Percentiles rank a stretch among this genome's conserved stretches.
Evolutionary conservation across 2,888 invertebrate species (phyloP).

Genomic region (Drosophila recens): DNA sequence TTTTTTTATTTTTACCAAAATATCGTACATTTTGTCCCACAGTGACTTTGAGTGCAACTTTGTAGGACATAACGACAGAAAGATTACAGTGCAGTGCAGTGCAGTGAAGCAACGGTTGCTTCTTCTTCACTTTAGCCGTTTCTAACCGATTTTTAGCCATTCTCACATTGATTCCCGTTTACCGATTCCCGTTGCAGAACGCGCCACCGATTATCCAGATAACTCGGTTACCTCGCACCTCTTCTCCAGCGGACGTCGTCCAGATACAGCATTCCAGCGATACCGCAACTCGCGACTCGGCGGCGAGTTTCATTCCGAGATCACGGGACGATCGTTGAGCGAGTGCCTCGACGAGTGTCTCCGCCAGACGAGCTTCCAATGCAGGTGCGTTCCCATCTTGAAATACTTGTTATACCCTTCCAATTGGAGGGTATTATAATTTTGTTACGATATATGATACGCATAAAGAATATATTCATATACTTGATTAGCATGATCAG

Average conservation of each 20-base stretch:
- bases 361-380: slow-evolving; percentile 95
- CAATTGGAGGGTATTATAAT: neutral
- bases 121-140: slow-evolving; percentile 9
- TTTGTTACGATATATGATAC: neutral
- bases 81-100: slow-evolving; percentile 58
- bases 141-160: slow-evolving; percentile 8
- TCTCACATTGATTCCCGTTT: slow-evolving; percentile 76
- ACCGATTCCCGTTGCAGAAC: slow-evolving; percentile 87
- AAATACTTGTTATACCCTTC: slow-evolving; percentile 36
- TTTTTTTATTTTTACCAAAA: too few species aligned
- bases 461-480: too few species aligned
- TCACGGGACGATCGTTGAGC: slow-evolving; percentile 93
- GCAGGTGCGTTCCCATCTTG: slow-evolving; percentile 85
- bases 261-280: slow-evolving; percentile 93
- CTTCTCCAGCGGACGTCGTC: slow-evolving; percentile 92
- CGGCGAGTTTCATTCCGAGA: slow-evolving; percentile 95
- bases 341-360: slow-evolving; percentile 96
- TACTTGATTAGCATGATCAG: neutral
- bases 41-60: slow-evolving; percentile 15
- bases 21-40: too few species aligned
- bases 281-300: slow-evolving; percentile 94
- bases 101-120: slow-evolving; percentile 62
- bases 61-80: slow-evolving; percentile 59
- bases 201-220: slow-evolving; percentile 95
- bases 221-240: slow-evolving; percentile 94